phyloP scores from a whole-genome alignment of 2,113 vertebrate genomes.

The Corythoichthys haematopterus region DNA sequence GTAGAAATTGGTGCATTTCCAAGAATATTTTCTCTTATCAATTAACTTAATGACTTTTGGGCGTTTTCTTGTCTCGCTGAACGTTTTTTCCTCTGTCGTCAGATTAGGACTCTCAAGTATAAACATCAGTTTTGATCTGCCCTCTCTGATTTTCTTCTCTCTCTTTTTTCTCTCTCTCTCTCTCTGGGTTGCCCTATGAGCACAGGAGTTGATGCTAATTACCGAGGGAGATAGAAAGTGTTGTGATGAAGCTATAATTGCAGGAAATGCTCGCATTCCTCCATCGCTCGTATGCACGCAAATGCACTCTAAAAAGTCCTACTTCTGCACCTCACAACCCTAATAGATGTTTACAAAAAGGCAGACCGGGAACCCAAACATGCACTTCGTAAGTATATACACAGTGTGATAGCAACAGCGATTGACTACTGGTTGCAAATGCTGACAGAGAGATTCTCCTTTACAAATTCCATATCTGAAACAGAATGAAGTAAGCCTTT shows the following conservation, averaged over 20 bases:
- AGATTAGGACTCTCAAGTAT: conserved; percentile 11
- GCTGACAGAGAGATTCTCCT: neutral
- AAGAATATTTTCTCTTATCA: neutral
- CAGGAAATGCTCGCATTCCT: conserved; percentile 34
- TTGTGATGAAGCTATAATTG: conserved; percentile 29
- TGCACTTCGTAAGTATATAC: neutral
- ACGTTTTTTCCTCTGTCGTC: neutral
- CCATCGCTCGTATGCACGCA: neutral
- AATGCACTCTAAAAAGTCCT: neutral
- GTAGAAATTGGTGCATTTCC: neutral
- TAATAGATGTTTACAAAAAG: neutral
- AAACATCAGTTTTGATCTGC: conserved; percentile 7
- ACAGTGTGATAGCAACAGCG: neutral
- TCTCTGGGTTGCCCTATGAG: neutral
- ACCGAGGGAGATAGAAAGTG: conserved; percentile 3
- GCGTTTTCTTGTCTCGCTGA: neutral
- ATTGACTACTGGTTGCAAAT: neutral
- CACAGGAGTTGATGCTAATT: conserved; percentile 14
- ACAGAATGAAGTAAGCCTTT: conserved; percentile 9
- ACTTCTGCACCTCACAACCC: neutral
- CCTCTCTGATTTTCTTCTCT: conserved; percentile 6
- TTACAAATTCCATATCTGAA: neutral
- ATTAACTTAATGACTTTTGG: conserved; percentile 16
- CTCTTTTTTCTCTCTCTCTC: neutral
- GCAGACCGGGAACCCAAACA: neutral